Conservation (phyloP, 2,888 invertebrate species). For the Trichacis sp. region DNA sequence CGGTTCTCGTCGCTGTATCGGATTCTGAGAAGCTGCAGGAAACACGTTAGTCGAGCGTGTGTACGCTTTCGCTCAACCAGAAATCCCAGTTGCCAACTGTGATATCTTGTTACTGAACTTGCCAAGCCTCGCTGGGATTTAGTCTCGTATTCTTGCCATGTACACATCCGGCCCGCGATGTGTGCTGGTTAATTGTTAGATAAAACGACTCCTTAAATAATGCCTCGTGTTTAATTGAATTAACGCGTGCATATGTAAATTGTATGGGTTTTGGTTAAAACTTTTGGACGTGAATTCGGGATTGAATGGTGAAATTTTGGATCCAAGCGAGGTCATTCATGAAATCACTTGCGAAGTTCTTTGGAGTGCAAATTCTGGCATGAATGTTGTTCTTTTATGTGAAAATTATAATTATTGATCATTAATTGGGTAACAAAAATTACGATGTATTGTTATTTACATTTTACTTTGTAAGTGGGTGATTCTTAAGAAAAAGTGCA, state of each 20-base stretch:
- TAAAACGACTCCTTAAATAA: slow-evolving; percentile 16
- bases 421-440: too few relatives aligned
- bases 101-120: slow-evolving; percentile 52
- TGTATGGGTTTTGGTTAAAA: not conserved
- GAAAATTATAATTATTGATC: too few relatives aligned
- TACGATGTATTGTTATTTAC: too few relatives aligned
- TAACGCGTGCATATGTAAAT: not conserved
- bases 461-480: too few relatives aligned
- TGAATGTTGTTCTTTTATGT: too few relatives aligned
- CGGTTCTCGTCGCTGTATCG: slow-evolving; percentile 22
- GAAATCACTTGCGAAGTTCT: too few relatives aligned
- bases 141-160: slow-evolving; percentile 20
- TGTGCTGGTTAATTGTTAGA: slow-evolving; percentile 17
- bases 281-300: too few relatives aligned
- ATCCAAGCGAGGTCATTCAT: too few relatives aligned
- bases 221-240: slow-evolving; percentile 1
- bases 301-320: too few relatives aligned
- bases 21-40: slow-evolving; percentile 17
- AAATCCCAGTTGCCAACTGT: slow-evolving; percentile 51
- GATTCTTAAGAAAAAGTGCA: too few relatives aligned
- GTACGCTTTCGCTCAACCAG: slow-evolving; percentile 45
- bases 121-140: slow-evolving; percentile 16
- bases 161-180: slow-evolving; percentile 11
- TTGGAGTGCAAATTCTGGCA: too few relatives aligned
- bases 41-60: slow-evolving; percentile 28